A percentile compares a stretch with the other conserved stretches of the same genome.
phyloP scores from a whole-genome alignment of 2,888 invertebrate genomes.

The Amphipoea oculea region DNA sequence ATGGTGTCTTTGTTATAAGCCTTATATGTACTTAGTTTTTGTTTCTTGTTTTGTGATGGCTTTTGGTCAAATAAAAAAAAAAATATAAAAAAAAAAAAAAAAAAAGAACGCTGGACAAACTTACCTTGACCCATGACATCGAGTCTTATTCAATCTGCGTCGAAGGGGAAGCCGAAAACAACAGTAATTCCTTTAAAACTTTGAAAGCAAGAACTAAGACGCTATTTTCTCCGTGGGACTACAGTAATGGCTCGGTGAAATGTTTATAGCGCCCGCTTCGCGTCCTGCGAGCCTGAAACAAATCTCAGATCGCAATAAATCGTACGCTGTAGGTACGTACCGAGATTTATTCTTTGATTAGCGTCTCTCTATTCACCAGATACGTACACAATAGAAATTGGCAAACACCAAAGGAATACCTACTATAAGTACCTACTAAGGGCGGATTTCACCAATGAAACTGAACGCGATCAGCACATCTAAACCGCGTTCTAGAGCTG shows the following conservation, averaged over 20 bases:
- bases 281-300: constrained; percentile 79
- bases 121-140: constrained; percentile 53
- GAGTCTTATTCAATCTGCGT: constrained; percentile 69
- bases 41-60: too few species aligned
- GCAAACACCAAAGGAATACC: constrained; percentile 54
- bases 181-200: constrained; percentile 83
- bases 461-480: neutral
- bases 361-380: constrained; percentile 78
- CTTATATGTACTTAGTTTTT: too few species aligned
- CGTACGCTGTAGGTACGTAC: constrained; percentile 72
- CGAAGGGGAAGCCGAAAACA: constrained; percentile 69
- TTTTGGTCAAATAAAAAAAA: too few species aligned
- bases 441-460: neutral
- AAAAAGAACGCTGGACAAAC: constrained; percentile 28
- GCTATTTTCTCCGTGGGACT: constrained; percentile 79
- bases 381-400: constrained; percentile 67
- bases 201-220: constrained; percentile 80
- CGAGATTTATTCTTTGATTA: constrained; percentile 85
- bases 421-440: neutral
- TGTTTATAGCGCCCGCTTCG: constrained; percentile 83
- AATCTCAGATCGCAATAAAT: constrained; percentile 85
- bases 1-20: too few species aligned
- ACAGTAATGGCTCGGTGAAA: constrained; percentile 84
- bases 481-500: neutral
- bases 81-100: too few species aligned